Percentiles rank a stretch among this genome's conserved stretches.
Evolutionary conservation across 1,140 invertebrate genomes (phyloP).

Genomic region (Chionoecetes opilio): DNA sequence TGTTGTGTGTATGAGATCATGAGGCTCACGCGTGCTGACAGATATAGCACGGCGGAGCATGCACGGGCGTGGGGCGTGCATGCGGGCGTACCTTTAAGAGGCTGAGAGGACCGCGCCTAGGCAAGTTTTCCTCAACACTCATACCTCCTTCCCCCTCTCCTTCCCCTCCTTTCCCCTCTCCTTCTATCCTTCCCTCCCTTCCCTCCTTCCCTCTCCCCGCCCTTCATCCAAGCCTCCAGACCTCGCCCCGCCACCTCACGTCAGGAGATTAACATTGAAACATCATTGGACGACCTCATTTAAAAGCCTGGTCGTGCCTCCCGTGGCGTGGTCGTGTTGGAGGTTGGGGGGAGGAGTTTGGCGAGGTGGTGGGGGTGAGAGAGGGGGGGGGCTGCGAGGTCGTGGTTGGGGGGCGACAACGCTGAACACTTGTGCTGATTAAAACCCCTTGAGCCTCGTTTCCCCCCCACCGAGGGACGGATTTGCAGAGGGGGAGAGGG

Average conservation of each 20-base stretch:
- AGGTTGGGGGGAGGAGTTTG: too few relatives aligned
- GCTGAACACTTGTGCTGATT: neutral
- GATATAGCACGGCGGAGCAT: neutral
- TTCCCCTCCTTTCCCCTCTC: neutral
- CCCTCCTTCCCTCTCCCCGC: neutral
- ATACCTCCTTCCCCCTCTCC: too few relatives aligned
- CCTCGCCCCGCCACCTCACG: neutral
- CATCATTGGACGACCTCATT: neutral
- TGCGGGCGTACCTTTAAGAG: neutral
- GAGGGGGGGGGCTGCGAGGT: neutral
- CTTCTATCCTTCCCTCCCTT: neutral
- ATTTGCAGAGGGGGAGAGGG: too few relatives aligned
- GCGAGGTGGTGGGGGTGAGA: too few relatives aligned
- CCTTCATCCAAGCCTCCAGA: neutral
- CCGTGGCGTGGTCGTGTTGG: constrained; percentile 21
- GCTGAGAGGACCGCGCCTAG: neutral
- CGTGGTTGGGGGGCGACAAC: constrained; percentile 10
- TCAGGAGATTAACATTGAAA: constrained; percentile 21
- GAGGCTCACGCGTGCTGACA: neutral
- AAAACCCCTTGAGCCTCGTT: neutral
- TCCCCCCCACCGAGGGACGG: neutral
- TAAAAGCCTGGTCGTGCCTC: neutral
- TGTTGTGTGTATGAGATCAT: neutral
- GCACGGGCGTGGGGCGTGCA: neutral
- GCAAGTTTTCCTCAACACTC: neutral